phyloP scores from a whole-genome alignment of 2,888 invertebrate genomes.

The Torymus auratus region DNA sequence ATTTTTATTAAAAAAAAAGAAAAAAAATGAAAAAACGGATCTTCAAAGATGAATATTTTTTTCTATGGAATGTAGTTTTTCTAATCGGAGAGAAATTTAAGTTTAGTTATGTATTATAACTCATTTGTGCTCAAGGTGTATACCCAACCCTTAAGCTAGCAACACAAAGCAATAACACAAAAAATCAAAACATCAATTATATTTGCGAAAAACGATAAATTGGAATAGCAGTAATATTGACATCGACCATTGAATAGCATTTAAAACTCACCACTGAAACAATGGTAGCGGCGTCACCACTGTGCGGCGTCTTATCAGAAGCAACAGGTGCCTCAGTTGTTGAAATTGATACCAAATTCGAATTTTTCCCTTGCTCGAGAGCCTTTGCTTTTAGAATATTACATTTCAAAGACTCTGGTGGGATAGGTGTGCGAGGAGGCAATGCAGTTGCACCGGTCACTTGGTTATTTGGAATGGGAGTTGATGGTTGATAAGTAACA shows the following conservation, averaged over 20 bases:
- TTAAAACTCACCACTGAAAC: conserved; percentile 84
- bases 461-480: conserved; percentile 81
- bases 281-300: conserved; percentile 82
- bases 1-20: not conserved
- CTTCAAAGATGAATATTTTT: too few species aligned
- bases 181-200: conserved; percentile 47
- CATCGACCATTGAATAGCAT: conserved; percentile 29
- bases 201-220: conserved; percentile 38
- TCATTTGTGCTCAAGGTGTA: conserved; percentile 55
- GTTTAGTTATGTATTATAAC: not conserved
- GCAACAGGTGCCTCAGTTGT: conserved; percentile 73
- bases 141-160: conserved; percentile 59
- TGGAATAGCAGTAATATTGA: conserved; percentile 40
- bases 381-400: conserved; percentile 93
- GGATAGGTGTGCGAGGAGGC: conserved; percentile 82
- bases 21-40: too few species aligned
- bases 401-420: conserved; percentile 94
- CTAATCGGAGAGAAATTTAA: not conserved
- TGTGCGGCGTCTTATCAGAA: conserved; percentile 69
- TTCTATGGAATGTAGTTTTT: not conserved
- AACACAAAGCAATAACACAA: conserved; percentile 61
- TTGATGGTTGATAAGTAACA: conserved; percentile 76
- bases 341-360: conserved; percentile 73
- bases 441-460: conserved; percentile 79
- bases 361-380: conserved; percentile 78